Conservation (phyloP, 2,113 vertebrate genomes). For the Phalacrocorax aristotelis region DNA sequence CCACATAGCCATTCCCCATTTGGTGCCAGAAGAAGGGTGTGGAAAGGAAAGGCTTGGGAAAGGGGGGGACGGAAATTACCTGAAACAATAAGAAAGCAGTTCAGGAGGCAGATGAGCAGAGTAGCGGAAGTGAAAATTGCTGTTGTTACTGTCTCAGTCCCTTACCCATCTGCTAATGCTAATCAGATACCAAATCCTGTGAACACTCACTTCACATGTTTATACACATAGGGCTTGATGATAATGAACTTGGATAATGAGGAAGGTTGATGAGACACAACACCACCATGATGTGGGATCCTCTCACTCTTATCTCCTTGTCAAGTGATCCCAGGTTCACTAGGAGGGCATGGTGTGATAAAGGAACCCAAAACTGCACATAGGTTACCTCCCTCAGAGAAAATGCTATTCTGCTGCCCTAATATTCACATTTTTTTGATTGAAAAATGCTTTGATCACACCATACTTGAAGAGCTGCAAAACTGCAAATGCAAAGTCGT, state of each 20-base stretch:
- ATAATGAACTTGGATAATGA: not conserved
- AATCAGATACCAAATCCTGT: not conserved
- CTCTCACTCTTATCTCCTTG: not conserved
- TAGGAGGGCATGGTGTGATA: not conserved
- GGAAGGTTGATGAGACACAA: not conserved
- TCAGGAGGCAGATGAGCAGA: not conserved
- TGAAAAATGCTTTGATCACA: not conserved
- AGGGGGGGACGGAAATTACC: not conserved
- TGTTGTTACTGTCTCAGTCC: not conserved
- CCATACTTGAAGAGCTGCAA: not conserved
- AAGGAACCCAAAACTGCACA: not conserved
- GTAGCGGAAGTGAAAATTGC: not conserved
- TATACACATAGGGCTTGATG: not conserved
- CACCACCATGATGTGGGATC: not conserved
- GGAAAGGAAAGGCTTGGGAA: not conserved
- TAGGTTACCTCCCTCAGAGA: not conserved
- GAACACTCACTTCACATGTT: not conserved
- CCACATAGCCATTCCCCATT: accelerated
- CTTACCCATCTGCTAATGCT: not conserved
- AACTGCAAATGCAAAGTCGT: not conserved
- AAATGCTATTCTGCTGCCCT: not conserved
- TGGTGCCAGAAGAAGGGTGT: not conserved
- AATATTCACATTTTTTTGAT: not conserved
- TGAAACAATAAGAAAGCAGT: not conserved
- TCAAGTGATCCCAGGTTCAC: not conserved